Base-by-base conservation (phyloP, 2,113 vertebrate species). In the Sander vitreus region DNA sequence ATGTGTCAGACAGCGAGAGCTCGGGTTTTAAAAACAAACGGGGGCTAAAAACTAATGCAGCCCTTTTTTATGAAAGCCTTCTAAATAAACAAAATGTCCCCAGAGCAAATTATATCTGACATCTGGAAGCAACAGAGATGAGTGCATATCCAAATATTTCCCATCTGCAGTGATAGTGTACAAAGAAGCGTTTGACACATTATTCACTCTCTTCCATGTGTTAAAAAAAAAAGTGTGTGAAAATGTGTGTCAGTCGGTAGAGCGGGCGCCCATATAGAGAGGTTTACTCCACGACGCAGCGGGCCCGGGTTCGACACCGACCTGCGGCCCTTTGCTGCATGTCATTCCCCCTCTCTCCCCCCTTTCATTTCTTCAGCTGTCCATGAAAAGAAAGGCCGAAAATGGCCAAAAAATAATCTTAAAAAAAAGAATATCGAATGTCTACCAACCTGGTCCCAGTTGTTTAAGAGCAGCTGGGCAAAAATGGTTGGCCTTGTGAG, bases 31-130 rank as follows among this genome's bases (percentile, higher is more conserved):
- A 76, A 73, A 65, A 43, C 25, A 25, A 73, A 64, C 62, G 15
- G 53, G 18, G 76, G 75, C 33, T 75, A 64, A 59, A 80, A 48
- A 83, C 50, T 72, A 9, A 77, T 23, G n/a, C 51, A 25, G 27
- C 50, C 13, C 19, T 25, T 71, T 71, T 77, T 54, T 10, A 68
- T 54, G 59, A 73, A 81, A 45, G 33, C 23, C 84, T 71, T 30
- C 11, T 47, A 39, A 70, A 64, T 25, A 79, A 72, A 87, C 85
- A 39, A 63, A 73, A n/a, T 11, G 9, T 80, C 83, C 88, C 71
- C 83, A 65, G 23, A 66, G 54, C 51, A 57, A 86, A 86, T 69
- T 67, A 76, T 70, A 92, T 90, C 79, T 80, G 84, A 86, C 73
- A 89, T 81, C 92, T 90, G 92, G 73, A 83, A 67, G 60, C 87